Conservation (phyloP, 2,797 vertebrate species). For the Chrysocyon brachyurus region DNA sequence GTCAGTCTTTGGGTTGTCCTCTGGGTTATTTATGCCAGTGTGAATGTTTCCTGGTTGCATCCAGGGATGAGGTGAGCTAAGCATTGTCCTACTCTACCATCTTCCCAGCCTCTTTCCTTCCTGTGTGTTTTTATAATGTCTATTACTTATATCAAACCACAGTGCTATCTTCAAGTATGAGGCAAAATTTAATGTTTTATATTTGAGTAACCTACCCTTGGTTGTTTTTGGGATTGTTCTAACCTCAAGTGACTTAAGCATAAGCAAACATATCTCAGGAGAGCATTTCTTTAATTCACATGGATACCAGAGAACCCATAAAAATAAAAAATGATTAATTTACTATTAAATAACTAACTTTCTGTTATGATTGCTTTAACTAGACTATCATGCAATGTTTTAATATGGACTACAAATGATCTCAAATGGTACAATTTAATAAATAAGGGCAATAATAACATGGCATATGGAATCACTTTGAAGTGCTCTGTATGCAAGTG, state of each 20-base stretch:
- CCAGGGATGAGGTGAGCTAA: not conserved
- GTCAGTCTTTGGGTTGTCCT: not conserved
- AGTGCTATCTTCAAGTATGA: not conserved
- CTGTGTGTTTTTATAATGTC: not conserved
- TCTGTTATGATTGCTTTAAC: not conserved
- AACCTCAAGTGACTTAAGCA: not conserved
- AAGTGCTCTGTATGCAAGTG: not conserved
- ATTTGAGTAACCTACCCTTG: slow-evolving; percentile 4
- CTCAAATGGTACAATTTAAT: not conserved
- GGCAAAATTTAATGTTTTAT: not conserved
- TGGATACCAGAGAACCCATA: not conserved
- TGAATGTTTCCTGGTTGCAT: not conserved
- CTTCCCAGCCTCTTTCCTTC: not conserved
- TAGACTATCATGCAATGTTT: not conserved
- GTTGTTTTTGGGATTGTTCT: not conserved
- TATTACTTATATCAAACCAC: slow-evolving; percentile 8
- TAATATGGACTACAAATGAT: not conserved
- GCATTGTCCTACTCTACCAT: not conserved
- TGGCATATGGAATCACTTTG: not conserved
- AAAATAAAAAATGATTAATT: not conserved
- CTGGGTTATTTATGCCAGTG: not conserved
- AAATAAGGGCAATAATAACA: not conserved
- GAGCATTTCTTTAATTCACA: not conserved
- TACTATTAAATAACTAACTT: slow-evolving; percentile 5
- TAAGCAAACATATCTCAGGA: not conserved